phyloP scores from a whole-genome alignment of 2,113 vertebrate genomes.

The Ciconia stormi region DNA sequence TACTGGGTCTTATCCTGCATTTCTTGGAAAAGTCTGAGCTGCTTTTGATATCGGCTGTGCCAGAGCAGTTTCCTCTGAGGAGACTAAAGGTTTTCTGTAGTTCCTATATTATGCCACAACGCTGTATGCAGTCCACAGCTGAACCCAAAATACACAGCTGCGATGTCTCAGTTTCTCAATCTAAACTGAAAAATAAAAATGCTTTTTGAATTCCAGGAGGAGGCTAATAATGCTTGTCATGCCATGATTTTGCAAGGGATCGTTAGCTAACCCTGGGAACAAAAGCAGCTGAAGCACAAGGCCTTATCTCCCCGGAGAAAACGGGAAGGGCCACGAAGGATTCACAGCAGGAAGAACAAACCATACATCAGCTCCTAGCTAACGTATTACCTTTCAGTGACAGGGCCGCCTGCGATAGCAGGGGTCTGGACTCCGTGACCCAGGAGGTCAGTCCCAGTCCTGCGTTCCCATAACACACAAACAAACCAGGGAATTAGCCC shows the following conservation, averaged over 20 bases:
- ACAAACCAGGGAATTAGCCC: background rate
- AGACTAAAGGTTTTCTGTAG: background rate
- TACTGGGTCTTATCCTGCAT: background rate
- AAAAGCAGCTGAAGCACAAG: background rate
- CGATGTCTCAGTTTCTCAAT: background rate
- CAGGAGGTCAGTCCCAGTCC: background rate
- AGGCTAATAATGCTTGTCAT: background rate
- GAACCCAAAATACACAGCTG: background rate
- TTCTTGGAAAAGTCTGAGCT: background rate
- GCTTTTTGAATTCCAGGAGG: background rate
- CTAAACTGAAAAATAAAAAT: background rate
- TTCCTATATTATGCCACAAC: accelerated
- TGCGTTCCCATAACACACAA: background rate
- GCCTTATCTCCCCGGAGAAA: background rate
- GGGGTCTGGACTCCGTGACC: background rate
- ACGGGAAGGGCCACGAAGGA: background rate
- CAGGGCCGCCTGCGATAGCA: background rate
- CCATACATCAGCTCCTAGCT: background rate
- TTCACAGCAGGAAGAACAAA: background rate
- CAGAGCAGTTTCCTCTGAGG: background rate
- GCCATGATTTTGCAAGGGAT: background rate
- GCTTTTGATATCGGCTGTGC: background rate
- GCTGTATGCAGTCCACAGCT: background rate
- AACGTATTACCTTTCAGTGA: background rate
- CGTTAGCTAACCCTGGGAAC: background rate